These are phyloP conservation scores for Zaprionus camerounensis DNA, from an alignment of 1,140 invertebrate genomes.

Conservation along the genomic window DNA sequence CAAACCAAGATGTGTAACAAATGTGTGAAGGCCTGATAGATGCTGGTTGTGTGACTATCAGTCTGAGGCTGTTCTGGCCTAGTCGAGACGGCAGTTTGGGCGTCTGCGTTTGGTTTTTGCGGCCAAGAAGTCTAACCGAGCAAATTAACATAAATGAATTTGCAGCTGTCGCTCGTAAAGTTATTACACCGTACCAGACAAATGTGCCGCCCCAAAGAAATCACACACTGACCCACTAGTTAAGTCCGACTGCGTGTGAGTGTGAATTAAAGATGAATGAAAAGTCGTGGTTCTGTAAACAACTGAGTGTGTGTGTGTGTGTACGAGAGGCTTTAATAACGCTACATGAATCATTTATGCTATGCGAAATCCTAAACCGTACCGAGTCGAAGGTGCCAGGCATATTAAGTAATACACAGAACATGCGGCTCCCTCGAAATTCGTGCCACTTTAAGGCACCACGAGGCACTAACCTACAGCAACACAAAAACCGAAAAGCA, in stretches of 20 bases:
- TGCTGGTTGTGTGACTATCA: conserved; percentile 40
- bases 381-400: conserved; percentile 62
- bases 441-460: conserved; percentile 39
- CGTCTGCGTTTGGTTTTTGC: conserved; percentile 60
- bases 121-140: conserved; percentile 70
- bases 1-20: conserved; percentile 27
- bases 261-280: conserved; percentile 72
- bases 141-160: conserved; percentile 83
- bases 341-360: conserved; percentile 78
- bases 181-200: conserved; percentile 62
- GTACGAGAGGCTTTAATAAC: conserved; percentile 54
- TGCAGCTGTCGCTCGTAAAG: conserved; percentile 73
- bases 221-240: conserved; percentile 73
- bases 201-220: conserved; percentile 62
- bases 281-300: conserved; percentile 40
- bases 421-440: conserved; percentile 28
- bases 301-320: conserved; percentile 5
- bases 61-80: background rate
- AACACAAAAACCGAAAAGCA: conserved; percentile 31
- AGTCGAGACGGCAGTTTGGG: background rate
- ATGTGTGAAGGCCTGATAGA: conserved; percentile 51
- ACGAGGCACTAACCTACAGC: conserved; percentile 76
- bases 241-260: conserved; percentile 45
- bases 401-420: conserved; percentile 72
- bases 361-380: conserved; percentile 60